phyloP scores from a whole-genome alignment of 2,888 invertebrate species.

The Hartigia nigra region DNA sequence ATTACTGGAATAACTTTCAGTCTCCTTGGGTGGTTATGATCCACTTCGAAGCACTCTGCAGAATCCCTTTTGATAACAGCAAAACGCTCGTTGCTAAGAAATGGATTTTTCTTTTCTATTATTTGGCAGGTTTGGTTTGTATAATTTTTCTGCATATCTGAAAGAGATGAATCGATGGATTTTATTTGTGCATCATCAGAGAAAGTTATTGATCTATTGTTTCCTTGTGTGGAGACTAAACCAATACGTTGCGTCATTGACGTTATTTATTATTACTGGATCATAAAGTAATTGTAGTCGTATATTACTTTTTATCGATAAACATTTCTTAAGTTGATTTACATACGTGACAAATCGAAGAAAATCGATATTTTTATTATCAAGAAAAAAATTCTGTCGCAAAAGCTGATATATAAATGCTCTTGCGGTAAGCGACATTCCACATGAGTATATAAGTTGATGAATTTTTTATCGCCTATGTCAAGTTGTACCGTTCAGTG shows the following conservation, averaged over 20 bases:
- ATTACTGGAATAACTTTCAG: background rate
- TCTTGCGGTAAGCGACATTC: background rate
- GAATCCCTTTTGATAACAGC: background rate
- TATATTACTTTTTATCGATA: background rate
- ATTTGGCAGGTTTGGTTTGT: background rate
- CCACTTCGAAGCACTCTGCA: background rate
- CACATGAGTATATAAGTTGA: background rate
- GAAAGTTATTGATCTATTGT: background rate
- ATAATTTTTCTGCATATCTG: background rate
- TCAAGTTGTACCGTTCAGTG: background rate
- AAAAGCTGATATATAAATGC: background rate
- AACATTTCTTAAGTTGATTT: background rate
- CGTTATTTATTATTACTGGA: background rate
- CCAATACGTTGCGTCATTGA: background rate
- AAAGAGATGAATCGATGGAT: background rate
- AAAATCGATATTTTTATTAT: background rate
- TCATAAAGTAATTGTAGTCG: background rate
- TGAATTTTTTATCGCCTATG: background rate
- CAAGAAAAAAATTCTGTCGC: background rate
- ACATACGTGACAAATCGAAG: background rate
- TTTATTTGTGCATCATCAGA: background rate
- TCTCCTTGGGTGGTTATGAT: background rate
- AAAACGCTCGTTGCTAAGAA: background rate
- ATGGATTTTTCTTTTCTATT: background rate
- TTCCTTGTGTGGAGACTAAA: background rate